A percentile compares a stretch with the other conserved stretches of the same genome.
Evolutionary conservation across 2,113 vertebrate genomes (phyloP).

Genomic region (Galbula dea): DNA sequence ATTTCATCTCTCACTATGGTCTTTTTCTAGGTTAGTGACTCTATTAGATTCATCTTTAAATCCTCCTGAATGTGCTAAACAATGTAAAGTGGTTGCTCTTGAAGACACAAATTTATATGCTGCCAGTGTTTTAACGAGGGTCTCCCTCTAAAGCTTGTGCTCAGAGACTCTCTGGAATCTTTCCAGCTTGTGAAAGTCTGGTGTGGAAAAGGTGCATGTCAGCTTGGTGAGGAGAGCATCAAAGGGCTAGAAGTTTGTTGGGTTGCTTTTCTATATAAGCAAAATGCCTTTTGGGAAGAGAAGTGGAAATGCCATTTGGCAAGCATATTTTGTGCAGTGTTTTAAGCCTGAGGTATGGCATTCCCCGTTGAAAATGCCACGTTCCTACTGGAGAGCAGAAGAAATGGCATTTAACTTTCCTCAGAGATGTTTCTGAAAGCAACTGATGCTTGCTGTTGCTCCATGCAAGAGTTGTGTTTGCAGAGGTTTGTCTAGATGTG

Average conservation of each 20-base stretch:
- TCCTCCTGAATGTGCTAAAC: constrained; percentile 37
- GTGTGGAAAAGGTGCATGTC: background rate
- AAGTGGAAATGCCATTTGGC: background rate
- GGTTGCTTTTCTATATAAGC: background rate
- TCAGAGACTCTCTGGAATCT: background rate
- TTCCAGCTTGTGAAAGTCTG: background rate
- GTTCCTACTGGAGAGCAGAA: background rate
- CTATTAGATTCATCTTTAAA: constrained; percentile 19
- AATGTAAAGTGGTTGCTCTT: constrained; percentile 43
- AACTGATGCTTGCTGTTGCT: background rate
- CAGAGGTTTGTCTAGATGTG: background rate
- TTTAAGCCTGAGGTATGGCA: background rate
- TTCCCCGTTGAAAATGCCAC: background rate
- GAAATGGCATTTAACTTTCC: background rate
- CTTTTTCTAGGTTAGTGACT: background rate
- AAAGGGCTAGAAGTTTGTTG: background rate
- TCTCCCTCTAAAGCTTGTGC: background rate
- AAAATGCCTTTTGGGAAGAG: background rate
- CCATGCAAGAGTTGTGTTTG: background rate
- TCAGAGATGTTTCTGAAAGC: background rate
- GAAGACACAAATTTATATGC: constrained; percentile 21
- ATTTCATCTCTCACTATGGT: constrained; percentile 40
- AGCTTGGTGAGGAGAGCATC: background rate
- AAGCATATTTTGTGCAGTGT: background rate
- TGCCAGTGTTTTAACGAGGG: background rate